Evolutionary conservation across 2,888 invertebrate species (phyloP).

Genomic region (Automeris io): DNA sequence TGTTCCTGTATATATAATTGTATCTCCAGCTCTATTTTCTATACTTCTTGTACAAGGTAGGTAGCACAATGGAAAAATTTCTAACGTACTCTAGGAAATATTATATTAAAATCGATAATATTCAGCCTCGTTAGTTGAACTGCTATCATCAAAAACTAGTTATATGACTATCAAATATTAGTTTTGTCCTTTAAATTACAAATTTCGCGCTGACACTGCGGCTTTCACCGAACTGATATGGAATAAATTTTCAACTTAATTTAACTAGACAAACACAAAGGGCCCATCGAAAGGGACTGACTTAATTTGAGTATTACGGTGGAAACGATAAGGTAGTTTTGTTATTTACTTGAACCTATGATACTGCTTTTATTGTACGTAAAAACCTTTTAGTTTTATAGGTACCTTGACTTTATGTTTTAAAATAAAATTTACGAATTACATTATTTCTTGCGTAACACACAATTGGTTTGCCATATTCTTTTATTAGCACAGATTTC

Average conservation of each 20-base stretch:
- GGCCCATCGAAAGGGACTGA: conserved; percentile 59
- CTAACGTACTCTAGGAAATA: too few species aligned
- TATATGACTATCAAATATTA: conserved; percentile 42
- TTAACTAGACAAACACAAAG: conserved; percentile 73
- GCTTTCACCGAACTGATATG: conserved; percentile 56
- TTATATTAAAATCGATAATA: too few species aligned
- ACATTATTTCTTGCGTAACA: too few species aligned
- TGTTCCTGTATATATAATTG: too few species aligned
- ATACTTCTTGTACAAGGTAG: too few species aligned
- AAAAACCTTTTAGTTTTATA: neutral
- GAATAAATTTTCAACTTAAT: conserved; percentile 77
- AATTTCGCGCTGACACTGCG: conserved; percentile 67
- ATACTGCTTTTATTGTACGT: conserved; percentile 12
- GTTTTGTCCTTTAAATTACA: conserved; percentile 65
- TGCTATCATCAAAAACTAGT: conserved; percentile 54
- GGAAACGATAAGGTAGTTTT: conserved; percentile 69
- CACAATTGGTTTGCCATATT: too few species aligned
- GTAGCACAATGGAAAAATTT: too few species aligned
- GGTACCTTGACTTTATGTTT: too few species aligned
- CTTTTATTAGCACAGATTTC: too few species aligned
- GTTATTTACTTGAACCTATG: conserved; percentile 19
- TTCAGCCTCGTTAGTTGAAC: neutral
- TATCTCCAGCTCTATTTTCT: too few species aligned
- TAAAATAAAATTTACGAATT: too few species aligned
- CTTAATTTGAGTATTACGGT: conserved; percentile 68